Base-by-base conservation (phyloP, 2,888 invertebrate genomes). In the Agonum fuliginosum region DNA sequence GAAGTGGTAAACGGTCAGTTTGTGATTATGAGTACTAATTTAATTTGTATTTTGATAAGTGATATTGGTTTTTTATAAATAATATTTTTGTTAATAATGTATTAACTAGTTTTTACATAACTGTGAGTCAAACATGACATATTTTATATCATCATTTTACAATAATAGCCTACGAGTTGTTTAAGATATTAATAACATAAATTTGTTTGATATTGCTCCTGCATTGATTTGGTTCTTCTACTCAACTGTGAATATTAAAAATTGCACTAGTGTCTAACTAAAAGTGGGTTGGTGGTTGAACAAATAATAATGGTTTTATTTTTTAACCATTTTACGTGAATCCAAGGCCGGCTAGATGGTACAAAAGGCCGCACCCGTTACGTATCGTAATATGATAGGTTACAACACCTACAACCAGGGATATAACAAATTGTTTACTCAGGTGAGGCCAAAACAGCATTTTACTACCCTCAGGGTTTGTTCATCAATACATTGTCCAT, bases 351-450 rank as follows among this genome's bases (percentile, higher is more conserved):
- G 78, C 79, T 83, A 82, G 80, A 84, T 83, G 84, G 85, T 85
- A 83, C 84, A 85, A 81, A 82, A 83, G 79, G 88, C 87, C 82
- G 86, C 86, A 80, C 87, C 85, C 82, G 83, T 84, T 85, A 88
- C 89, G 91, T 91, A 91, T 87, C 90, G 90, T 88, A 91, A 88
- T 88, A 93, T 93, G 91, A 93, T 93, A 90, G 92, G 92, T 84
- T 93, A 93, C 90, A 92, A 91, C 89, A 92, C 90, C 89, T 91
- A 91, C 87, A 91, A 86, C 82, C 91, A 93, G 86, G 94, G 93
- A 86, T 94, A 94, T 90, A 94, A 94, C 90, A 94, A 94, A 90
- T 91, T 94, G 86, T 94, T 94, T 85, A 93, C 94, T 79, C 94
- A 94, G 94, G 94, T 94, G 88, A 84, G 85, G 79, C 12, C 73